A percentile compares a stretch with the other conserved stretches of the same genome.
Evolutionary conservation across 2,797 vertebrate genomes (phyloP).

Genomic region (Syngnathus acus): DNA sequence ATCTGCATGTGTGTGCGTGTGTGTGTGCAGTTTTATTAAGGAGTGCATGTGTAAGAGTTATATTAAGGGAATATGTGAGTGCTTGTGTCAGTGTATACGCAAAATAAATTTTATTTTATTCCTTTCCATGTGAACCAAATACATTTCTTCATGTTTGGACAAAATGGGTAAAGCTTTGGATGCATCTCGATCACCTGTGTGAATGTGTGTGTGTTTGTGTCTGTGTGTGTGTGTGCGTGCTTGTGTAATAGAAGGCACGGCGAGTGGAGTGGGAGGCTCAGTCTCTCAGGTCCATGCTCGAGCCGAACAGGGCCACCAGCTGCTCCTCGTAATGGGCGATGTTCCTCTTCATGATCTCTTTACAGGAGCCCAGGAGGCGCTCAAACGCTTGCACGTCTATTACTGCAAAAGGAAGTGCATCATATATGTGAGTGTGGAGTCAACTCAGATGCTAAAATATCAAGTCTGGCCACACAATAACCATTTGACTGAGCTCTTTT

Average conservation of each 20-base stretch:
- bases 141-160: constrained; percentile 33
- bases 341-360: constrained; percentile 99
- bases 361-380: constrained; percentile 95
- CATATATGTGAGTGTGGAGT: neutral
- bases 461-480: neutral
- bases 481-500: neutral
- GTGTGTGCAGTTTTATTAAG: constrained; percentile 10
- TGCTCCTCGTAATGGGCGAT: constrained; percentile 97
- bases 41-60: constrained; percentile 6
- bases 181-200: constrained; percentile 34
- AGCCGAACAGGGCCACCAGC: constrained; percentile 96
- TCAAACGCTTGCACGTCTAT: constrained; percentile 98
- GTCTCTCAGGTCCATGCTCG: constrained; percentile 94
- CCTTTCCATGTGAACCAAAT: constrained; percentile 27
- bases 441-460: neutral
- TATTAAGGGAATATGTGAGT: constrained; percentile 38
- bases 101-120: constrained; percentile 21
- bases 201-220: constrained; percentile 31
- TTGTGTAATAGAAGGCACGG: constrained; percentile 71
- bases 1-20: constrained; percentile 17
- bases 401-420: constrained; percentile 64
- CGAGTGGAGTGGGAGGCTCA: constrained; percentile 66
- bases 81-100: constrained; percentile 36
- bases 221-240: constrained; percentile 28
- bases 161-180: constrained; percentile 42